Conservation (phyloP, 2,888 invertebrate genomes). For the Cloeon dipterum region DNA sequence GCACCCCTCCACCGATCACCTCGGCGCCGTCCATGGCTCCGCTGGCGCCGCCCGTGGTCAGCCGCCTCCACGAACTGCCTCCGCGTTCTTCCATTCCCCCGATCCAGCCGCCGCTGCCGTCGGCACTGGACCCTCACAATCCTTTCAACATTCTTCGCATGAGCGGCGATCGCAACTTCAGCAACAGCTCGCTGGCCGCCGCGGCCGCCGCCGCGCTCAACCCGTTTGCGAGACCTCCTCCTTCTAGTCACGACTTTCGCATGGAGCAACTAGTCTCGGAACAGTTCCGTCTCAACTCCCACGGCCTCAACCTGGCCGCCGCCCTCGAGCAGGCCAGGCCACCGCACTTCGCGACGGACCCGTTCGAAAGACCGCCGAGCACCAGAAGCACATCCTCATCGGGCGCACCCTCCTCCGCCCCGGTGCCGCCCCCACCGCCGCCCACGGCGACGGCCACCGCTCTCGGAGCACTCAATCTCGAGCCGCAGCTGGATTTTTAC, state of each 20-base stretch:
- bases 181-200: constrained; percentile 22
- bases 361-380: constrained; percentile 20
- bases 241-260: constrained; percentile 48
- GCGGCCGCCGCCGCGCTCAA: constrained; percentile 13
- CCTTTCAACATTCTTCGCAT: constrained; percentile 55
- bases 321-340: constrained; percentile 44
- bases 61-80: constrained; percentile 9
- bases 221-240: constrained; percentile 51
- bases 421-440: constrained; percentile 30
- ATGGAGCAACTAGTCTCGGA: constrained; percentile 69
- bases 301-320: constrained; percentile 43
- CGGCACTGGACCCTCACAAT: constrained; percentile 33
- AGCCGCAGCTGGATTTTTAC: constrained; percentile 95
- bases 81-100: constrained; percentile 10
- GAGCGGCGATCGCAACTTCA: constrained; percentile 22
- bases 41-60: constrained; percentile 8
- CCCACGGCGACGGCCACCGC: constrained; percentile 21
- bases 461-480: constrained; percentile 38
- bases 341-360: constrained; percentile 29
- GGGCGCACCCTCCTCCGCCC: too few relatives aligned
- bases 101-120: constrained; percentile 20
- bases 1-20: constrained; percentile 26
- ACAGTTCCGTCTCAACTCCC: constrained; percentile 36
- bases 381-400: constrained; percentile 14
- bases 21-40: constrained; percentile 21